Evolutionary conservation across 1,140 invertebrate species (phyloP), one percentile per base, ranked within the genome.

Genomic region (Megalopta genalis): DNA sequence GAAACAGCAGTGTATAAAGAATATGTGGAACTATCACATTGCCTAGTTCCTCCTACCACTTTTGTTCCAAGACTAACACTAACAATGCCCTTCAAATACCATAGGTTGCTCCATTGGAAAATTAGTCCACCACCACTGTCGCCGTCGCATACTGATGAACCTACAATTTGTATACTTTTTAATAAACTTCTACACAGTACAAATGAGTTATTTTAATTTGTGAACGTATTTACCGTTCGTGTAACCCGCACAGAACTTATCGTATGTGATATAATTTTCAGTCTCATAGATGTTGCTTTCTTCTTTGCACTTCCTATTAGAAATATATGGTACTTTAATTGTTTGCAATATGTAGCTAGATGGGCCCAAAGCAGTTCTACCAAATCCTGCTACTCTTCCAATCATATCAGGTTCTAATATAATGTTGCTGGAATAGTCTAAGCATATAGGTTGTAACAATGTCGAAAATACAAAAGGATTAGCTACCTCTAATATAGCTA

Each of bases 191-290:
- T n/a, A 12, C 69, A 42, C 5, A 82, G 21, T 46, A 52, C 52
- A 57, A 68, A 79, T 77, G n/a, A 75, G 7, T 42, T 49, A 23
- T 7, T 62, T 49, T 27, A 69, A 25, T 32, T 57, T 63, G 9
- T 1, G 5, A 10, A 42, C 9, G 10, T 46, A 78, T 81, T 77
- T 74, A 93, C 92, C 92, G 80, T 93, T 93, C 16, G 81, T 86
- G 52, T 91, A 92, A 6, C 92, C 92, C 25, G 92, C 92, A 57
- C 92, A 93, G 77, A 93, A 91, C 79, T 93, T 93, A 54, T 92
- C 92, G 12, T 65, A 42, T 1, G 91, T 91, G 1, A 92, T 84
- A 66, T 80, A 91, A 42, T 77, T 88, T 74, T 78, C 77, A 32
- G 74, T 89, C 1, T 88, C 71, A 0, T 23, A 37, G 8, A 71